Base-by-base conservation (phyloP, 37 sponge, comb jelly and placozoan genomes). In the Theonella swinhoei region DNA sequence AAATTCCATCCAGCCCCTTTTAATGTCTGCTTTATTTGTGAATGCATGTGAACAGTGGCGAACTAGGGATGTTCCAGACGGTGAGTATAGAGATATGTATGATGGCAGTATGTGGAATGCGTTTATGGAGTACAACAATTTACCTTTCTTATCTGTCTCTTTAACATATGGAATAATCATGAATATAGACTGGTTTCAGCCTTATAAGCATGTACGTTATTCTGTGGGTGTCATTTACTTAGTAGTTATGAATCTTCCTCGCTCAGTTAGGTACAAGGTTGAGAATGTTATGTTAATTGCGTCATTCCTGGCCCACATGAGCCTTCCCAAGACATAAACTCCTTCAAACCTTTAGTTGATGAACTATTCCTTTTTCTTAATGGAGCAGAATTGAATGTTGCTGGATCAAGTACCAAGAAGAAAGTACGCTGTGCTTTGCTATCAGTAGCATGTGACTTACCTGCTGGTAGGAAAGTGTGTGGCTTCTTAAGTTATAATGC, bases 391-490 rank as follows among this genome's bases (percentile, higher is more conserved):
- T 62, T 47, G 32, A 25, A 8, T 4, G 19, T 40, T 2, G 25
- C 22, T 40, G 22, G 42, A 60, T 22, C 20, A 35, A 28, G 34
- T 38, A 17, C 3, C 1, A 60, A 58, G 1, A 39, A 14, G 1
- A 73, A 19, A 26, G 68, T 84, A 23, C 25, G 76, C 37, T 75
- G 84, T 75, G 84, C 77, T 42, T 2, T 84, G 4, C 24, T 84
- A 1, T 75, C 77, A 28, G 59, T 75, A 7, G 47, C 76, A 5
- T 84, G 84, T 70, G 76, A 84, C 37, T 24, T 84, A 30, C 84
- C 84, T 43, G 84, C 84, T 47, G 84, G 77, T 31, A 4, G 84
- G 3, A 84, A 84, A 42, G 26, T 75, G n/a, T 84, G 84, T 84
- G 84, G 84, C 20, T 84, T 84, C n/a, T 59, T 68, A 4, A 20